Evolutionary conservation across 2,797 vertebrate species (phyloP).

Genomic region (Acrocephalus scirpaceus): DNA sequence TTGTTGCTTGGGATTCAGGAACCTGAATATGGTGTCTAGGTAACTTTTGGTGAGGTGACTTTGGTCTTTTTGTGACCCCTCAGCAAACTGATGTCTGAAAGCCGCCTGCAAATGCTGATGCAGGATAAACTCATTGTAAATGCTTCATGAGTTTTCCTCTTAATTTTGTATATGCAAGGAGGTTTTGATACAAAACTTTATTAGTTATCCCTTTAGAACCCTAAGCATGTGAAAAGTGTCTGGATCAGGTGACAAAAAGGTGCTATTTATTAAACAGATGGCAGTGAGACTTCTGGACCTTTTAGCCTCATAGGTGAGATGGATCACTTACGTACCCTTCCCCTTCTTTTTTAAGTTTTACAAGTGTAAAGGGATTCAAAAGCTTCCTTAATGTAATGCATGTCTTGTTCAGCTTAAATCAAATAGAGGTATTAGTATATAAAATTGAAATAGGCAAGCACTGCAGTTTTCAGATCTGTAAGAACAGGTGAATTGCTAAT

Average conservation of each 20-base stretch:
- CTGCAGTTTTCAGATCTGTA: background rate
- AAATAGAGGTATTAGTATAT: background rate
- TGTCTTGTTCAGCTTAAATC: background rate
- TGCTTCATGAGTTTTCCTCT: background rate
- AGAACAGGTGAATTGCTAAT: background rate
- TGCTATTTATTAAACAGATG: background rate
- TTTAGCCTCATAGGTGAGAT: background rate
- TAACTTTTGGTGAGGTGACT: background rate
- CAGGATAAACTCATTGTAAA: background rate
- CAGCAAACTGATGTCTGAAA: background rate
- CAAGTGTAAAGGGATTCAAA: background rate
- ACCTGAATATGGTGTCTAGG: background rate
- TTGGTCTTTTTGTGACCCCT: background rate
- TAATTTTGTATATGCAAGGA: background rate
- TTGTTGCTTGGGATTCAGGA: background rate
- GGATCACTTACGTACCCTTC: background rate
- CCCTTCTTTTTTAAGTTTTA: background rate
- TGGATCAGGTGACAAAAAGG: background rate
- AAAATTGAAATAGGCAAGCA: background rate
- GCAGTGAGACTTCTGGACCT: background rate
- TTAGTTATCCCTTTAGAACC: background rate
- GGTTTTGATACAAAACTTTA: background rate
- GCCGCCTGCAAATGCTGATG: background rate
- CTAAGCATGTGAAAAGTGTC: background rate
- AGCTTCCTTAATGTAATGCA: background rate